Evolutionary conservation across 2,113 vertebrate species (phyloP).

Genomic region (Mirounga angustirostris): DNA sequence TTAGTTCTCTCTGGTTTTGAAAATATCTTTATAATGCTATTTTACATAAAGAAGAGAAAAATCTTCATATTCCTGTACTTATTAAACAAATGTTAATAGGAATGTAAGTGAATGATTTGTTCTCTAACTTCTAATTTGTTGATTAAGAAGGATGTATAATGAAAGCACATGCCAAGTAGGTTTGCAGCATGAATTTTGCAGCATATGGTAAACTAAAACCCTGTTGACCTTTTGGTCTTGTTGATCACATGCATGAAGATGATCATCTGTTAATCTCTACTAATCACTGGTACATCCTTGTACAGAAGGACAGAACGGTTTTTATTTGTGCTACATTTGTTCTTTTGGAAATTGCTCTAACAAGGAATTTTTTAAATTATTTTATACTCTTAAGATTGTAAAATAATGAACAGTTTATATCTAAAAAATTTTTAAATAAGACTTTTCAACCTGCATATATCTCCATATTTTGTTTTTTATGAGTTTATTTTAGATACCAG

Average conservation of each 20-base stretch:
- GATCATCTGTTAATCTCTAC: conserved; percentile 88
- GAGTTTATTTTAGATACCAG: conserved; percentile 24
- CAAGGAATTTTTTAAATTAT: background rate
- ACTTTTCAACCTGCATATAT: background rate
- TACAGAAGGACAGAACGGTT: conserved; percentile 73
- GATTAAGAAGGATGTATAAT: background rate
- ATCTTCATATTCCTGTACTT: background rate
- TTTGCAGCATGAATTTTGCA: conserved; percentile 80
- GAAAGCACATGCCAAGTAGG: conserved; percentile 72
- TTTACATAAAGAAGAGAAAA: conserved; percentile 50
- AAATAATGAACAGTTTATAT: conserved; percentile 57
- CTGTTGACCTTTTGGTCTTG: conserved; percentile 90
- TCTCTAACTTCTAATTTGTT: conserved; percentile 70
- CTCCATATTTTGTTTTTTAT: conserved; percentile 15
- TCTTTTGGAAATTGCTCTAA: conserved; percentile 75
- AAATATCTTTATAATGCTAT: conserved; percentile 23
- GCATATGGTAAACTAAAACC: conserved; percentile 90
- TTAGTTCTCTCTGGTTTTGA: conserved; percentile 17
- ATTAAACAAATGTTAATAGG: conserved; percentile 50
- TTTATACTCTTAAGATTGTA: conserved; percentile 25
- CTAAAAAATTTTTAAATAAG: conserved; percentile 51
- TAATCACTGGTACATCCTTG: conserved; percentile 86
- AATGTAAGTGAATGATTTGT: conserved; percentile 61
- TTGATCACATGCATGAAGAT: conserved; percentile 88
- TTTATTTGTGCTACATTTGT: conserved; percentile 83